phyloP scores from a whole-genome alignment of 2,113 vertebrate species.

The Geococcyx californianus region DNA sequence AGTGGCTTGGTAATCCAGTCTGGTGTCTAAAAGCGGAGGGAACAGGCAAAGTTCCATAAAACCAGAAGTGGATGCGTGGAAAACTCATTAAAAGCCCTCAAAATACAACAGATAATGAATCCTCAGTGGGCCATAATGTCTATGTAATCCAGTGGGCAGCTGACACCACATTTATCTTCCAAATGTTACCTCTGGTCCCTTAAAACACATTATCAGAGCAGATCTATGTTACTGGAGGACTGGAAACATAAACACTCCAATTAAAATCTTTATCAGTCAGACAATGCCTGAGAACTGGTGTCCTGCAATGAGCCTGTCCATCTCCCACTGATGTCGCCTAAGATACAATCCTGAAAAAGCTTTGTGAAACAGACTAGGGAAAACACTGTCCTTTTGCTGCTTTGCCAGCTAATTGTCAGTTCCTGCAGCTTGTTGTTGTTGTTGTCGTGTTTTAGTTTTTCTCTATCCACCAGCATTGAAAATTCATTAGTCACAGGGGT shows the following conservation, averaged over 20 bases:
- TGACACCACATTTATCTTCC: slow-evolving; percentile 43
- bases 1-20: background rate
- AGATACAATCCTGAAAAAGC: background rate
- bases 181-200: slow-evolving; percentile 3
- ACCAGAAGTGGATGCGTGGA: background rate
- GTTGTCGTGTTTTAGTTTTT: background rate
- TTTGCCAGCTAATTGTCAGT: background rate
- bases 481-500: slow-evolving; percentile 5
- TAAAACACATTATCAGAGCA: slow-evolving; percentile 28
- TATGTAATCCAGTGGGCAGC: slow-evolving; percentile 13
- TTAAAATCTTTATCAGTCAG: slow-evolving; percentile 62
- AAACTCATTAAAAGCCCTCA: background rate
- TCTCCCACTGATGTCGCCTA: background rate
- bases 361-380: background rate
- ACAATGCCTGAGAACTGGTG: background rate
- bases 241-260: slow-evolving; percentile 53
- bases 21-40: background rate
- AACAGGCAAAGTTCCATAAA: background rate
- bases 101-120: background rate
- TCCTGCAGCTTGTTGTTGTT: rapidly evolving
- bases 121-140: background rate
- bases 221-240: slow-evolving; percentile 21
- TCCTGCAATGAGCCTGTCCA: background rate
- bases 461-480: background rate
- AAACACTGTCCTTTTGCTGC: background rate